Conservation (phyloP, 2,888 invertebrate species). For the Aphodius sticticus region DNA sequence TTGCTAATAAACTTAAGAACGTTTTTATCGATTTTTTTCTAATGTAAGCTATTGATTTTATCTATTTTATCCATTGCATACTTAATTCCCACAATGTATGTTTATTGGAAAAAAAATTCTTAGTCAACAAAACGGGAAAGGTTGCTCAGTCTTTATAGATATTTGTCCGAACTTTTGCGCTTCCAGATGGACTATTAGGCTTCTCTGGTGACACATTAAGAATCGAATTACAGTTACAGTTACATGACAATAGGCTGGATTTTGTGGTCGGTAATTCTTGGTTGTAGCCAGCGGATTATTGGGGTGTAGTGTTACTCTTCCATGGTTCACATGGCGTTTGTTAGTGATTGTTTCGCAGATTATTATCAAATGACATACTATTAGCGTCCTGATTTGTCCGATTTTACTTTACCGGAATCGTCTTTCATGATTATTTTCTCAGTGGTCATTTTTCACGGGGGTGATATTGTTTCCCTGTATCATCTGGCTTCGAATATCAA, state of each 20-base stretch:
- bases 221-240: background rate
- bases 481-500: too few relatives aligned
- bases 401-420: background rate
- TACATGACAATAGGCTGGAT: background rate
- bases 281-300: background rate
- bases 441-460: background rate
- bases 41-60: too few relatives aligned
- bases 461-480: too few relatives aligned
- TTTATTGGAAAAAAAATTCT: too few relatives aligned
- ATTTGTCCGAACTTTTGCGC: background rate
- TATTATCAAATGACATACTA: background rate
- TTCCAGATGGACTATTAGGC: background rate
- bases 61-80: too few relatives aligned
- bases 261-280: background rate
- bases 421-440: background rate
- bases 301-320: background rate
- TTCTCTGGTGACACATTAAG: background rate
- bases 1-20: too few relatives aligned
- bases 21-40: too few relatives aligned
- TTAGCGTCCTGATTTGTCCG: background rate
- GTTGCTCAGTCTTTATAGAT: too few relatives aligned
- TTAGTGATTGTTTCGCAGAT: background rate
- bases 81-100: too few relatives aligned
- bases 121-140: too few relatives aligned
- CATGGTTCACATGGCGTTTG: background rate